Evolutionary conservation across 1,140 invertebrate species (phyloP).

Genomic region (Portunus trituberculatus): DNA sequence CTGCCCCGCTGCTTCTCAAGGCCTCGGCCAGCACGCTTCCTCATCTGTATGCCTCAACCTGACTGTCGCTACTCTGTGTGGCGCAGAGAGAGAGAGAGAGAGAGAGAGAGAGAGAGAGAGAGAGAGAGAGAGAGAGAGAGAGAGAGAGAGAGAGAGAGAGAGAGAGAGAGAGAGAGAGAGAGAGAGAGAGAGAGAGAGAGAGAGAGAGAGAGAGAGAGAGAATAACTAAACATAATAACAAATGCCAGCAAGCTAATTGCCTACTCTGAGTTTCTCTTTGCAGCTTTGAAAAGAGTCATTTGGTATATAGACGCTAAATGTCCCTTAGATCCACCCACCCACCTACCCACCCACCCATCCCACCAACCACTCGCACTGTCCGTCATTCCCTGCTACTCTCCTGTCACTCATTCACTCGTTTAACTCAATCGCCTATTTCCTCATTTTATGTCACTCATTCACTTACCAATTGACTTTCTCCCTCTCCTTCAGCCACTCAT

Average conservation of each 20-base stretch:
- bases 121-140: conserved; percentile 33
- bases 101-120: conserved; percentile 8
- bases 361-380: too few relatives aligned
- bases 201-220: too few relatives aligned
- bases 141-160: conserved; percentile 35
- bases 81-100: not conserved
- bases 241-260: not conserved
- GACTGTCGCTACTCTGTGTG: not conserved
- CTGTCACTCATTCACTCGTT: not conserved
- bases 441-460: not conserved
- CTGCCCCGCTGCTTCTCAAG: not conserved
- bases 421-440: too few relatives aligned
- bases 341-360: too few relatives aligned
- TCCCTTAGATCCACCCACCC: too few relatives aligned
- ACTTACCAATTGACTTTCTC: too few relatives aligned
- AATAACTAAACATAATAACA: not conserved
- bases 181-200: too few relatives aligned
- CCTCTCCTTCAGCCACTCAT: too few relatives aligned
- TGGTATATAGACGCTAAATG: too few relatives aligned
- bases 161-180: not conserved
- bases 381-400: too few relatives aligned
- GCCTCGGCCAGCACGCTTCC: not conserved
- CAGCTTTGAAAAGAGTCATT: not conserved
- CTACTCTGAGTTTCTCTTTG: not conserved
- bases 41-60: not conserved